Evolutionary conservation across 2,797 vertebrate genomes (phyloP).

Genomic region (Chrysocyon brachyurus): DNA sequence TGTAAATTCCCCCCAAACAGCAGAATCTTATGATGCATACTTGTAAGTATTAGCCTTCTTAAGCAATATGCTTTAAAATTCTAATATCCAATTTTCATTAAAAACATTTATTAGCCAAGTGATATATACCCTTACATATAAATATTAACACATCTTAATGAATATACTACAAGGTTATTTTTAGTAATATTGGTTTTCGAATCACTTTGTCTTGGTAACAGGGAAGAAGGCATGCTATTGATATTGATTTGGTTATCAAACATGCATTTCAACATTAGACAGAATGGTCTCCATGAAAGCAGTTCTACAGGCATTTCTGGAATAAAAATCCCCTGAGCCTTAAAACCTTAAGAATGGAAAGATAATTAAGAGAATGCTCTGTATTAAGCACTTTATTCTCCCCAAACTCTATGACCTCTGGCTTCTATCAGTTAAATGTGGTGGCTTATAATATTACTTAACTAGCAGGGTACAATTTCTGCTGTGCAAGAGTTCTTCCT

Average conservation of each 20-base stretch:
- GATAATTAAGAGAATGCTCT: neutral
- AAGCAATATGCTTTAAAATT: slow-evolving; percentile 19
- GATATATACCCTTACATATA: neutral
- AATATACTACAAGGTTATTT: neutral
- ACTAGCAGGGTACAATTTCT: neutral
- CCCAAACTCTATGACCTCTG: neutral
- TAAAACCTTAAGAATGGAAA: neutral
- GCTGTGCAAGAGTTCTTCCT: neutral
- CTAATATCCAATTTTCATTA: neutral
- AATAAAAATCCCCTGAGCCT: neutral
- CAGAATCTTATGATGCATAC: neutral
- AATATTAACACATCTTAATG: neutral
- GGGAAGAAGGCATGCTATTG: neutral
- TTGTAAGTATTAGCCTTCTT: neutral
- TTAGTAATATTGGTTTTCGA: neutral
- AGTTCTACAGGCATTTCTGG: neutral
- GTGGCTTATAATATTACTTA: neutral
- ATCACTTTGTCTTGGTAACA: neutral
- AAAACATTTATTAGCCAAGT: neutral
- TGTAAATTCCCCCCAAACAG: neutral
- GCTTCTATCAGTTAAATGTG: neutral
- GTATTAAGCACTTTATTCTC: neutral
- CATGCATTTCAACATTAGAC: neutral
- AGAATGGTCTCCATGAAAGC: neutral
- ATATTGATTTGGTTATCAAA: neutral